A percentile compares a stretch with the other conserved stretches of the same genome.
These are phyloP conservation scores for chimpanzee (Pan troglodytes) DNA, from an alignment of 2,113 vertebrate genomes.

Conservation along the genomic window DNA sequence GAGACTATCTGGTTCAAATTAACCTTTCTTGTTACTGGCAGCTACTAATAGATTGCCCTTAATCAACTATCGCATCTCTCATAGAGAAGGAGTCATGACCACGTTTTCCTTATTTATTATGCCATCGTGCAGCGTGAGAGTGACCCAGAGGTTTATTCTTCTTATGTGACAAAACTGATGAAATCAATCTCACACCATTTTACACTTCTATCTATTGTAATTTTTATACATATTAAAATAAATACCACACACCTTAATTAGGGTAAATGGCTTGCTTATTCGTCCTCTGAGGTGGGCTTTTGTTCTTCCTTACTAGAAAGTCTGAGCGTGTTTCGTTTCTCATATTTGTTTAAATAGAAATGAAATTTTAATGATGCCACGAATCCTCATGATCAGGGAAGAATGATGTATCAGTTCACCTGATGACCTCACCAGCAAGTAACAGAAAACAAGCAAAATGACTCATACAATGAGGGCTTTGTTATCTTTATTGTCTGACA, in stretches of 20 bases:
- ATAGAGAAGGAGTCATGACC: neutral
- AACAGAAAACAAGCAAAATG: neutral
- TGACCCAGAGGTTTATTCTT: neutral
- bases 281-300: neutral
- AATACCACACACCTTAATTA: neutral
- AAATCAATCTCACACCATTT: neutral
- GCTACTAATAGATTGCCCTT: neutral
- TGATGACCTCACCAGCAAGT: neutral
- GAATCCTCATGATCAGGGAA: neutral
- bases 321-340: neutral
- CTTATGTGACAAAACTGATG: neutral
- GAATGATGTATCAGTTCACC: neutral
- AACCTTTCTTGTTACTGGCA: neutral
- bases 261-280: neutral
- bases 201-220: neutral
- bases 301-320: neutral
- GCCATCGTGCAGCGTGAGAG: neutral
- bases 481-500: neutral
- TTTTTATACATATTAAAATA: neutral
- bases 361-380: neutral
- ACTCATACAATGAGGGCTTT: neutral
- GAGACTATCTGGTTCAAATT: neutral
- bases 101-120: neutral
- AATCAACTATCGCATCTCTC: neutral
- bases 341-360: neutral